A percentile compares a stretch with the other conserved stretches of the same genome.
These are phyloP conservation scores for Lomographa bimaculata DNA, from an alignment of 2,888 invertebrate genomes.

Conservation along the genomic window DNA sequence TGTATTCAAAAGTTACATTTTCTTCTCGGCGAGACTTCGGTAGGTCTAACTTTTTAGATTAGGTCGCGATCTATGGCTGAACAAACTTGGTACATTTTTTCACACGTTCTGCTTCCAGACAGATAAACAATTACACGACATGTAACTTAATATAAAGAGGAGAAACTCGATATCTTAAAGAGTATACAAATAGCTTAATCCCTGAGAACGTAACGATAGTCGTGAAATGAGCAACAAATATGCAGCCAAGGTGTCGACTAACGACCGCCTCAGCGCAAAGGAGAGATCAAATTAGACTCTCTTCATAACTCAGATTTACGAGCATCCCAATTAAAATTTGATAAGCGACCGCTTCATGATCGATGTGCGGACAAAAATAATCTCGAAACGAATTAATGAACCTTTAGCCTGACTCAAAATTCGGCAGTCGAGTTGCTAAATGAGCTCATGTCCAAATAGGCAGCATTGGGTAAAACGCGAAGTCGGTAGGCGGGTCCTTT, in stretches of 20 bases:
- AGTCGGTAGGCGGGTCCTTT: slow-evolving; percentile 62
- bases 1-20: too few species aligned
- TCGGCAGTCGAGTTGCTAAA: slow-evolving; percentile 34
- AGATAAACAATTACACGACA: slow-evolving; percentile 6
- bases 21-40: too few species aligned
- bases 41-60: too few species aligned
- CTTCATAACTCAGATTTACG: slow-evolving; percentile 52
- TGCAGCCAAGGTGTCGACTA: slow-evolving; percentile 47
- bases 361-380: slow-evolving; percentile 45
- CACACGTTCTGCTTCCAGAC: slow-evolving; percentile 17
- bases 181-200: slow-evolving; percentile 40
- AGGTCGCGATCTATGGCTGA: too few species aligned
- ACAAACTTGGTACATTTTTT: too few species aligned
- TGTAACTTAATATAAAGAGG: slow-evolving; percentile 25
- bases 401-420: slow-evolving; percentile 18
- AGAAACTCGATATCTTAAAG: slow-evolving; percentile 29
- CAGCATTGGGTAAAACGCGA: slow-evolving; percentile 40
- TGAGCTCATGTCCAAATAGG: slow-evolving; percentile 54
- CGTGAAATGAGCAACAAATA: too few species aligned
- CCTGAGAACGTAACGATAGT: slow-evolving; percentile 43
- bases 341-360: slow-evolving; percentile 47
- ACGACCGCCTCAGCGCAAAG: slow-evolving; percentile 36
- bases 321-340: slow-evolving; percentile 51
- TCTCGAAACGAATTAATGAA: slow-evolving; percentile 21
- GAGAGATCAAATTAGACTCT: slow-evolving; percentile 34